Evolutionary conservation across 2,113 vertebrate species (phyloP), one percentile per base, ranked within the genome.

Genomic region (Tragelaphus imberbis): DNA sequence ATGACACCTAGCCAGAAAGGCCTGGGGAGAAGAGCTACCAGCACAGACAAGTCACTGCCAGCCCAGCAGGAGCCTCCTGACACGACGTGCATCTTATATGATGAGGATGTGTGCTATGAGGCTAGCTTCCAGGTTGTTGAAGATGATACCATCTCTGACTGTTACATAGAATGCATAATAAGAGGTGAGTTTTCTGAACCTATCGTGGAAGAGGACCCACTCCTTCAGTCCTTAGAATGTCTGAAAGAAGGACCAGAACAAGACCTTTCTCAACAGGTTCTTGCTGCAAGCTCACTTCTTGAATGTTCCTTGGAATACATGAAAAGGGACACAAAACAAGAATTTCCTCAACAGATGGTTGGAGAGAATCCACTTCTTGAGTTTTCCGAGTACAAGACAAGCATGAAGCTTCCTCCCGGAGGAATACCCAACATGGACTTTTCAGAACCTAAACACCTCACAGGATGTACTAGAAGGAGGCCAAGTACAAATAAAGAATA

Each of bases 401-500:
- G 36, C 92, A 81, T 55, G 59, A 88, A 90, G 51, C 55, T 40
- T 36, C 49, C 49, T 15, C n/a, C 61, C 9, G 80, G 27, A 68
- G 84, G 23, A 30, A 21, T 4, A 2, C 51, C 88, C 2, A 79
- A 58, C 14, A 0, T 8, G 19, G 40, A 89, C 33, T 7, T 53
- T 30, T 0, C 84, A 17, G 33, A 56, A 82, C 59, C 44, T 4
- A 21, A 95, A 16, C 27, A 91, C 68, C 68, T 84, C n/a, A 2
- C 36, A 19, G 86, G 61, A 40, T 58, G 40, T 94, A 87, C 84
- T 98, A 99, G 99, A 98, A 99, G 99, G 99, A 99, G 99, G 97
- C 99, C 99, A 92, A 98, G 99, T 96, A 99, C 99, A 98, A 98
- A 99, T 88, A 99, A 99, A 98, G 99, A 99, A 98, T 98, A 98